Conservation (phyloP, 1,140 invertebrate species). For the Oryctes rhinoceros region DNA sequence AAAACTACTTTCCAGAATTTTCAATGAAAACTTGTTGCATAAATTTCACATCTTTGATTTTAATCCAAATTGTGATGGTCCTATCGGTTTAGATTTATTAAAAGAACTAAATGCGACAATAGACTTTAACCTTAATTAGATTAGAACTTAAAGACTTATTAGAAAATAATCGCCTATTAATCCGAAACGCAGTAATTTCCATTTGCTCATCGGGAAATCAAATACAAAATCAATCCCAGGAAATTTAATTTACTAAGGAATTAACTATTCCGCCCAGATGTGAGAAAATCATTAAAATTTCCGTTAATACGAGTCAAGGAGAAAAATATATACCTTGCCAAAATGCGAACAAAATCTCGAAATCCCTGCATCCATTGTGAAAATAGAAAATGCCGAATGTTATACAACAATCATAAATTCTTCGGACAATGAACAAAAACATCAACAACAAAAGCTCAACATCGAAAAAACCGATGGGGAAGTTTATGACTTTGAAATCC, state of each 20-base stretch:
- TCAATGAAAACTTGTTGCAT: too few species aligned
- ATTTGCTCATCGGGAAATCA: neutral
- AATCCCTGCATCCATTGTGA: neutral
- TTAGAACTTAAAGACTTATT: too few species aligned
- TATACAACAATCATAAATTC: neutral
- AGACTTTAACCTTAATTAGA: too few species aligned
- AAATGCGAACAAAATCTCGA: neutral
- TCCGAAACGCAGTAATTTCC: neutral
- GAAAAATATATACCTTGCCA: neutral
- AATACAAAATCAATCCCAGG: neutral
- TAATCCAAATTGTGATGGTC: too few species aligned
- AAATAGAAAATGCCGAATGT: neutral
- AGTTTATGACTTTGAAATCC: neutral
- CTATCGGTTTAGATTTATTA: too few species aligned
- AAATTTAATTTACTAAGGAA: neutral
- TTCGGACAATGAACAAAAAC: neutral
- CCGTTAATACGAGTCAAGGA: too few species aligned
- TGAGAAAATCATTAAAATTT: neutral
- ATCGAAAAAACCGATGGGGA: neutral
- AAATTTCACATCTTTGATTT: too few species aligned
- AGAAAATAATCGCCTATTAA: neutral
- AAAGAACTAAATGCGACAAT: too few species aligned
- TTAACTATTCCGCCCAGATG: neutral
- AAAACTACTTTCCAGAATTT: too few species aligned
- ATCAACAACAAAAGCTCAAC: too few species aligned